These are phyloP conservation scores for Lates calcarifer DNA, from an alignment of 2,113 vertebrate species.

Conservation along the genomic window DNA sequence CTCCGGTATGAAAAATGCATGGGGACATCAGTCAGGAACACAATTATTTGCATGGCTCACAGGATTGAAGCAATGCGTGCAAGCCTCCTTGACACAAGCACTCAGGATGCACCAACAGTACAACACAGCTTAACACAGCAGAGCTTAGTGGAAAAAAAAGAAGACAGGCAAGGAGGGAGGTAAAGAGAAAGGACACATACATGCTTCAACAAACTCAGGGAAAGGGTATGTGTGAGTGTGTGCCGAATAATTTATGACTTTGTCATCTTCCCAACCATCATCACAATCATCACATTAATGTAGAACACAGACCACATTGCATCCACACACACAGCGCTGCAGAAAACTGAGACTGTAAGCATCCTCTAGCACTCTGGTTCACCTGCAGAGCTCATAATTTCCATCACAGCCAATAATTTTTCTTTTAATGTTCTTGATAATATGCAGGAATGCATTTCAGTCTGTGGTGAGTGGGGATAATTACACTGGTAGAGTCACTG, in stretches of 20 bases:
- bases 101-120: constrained; percentile 51
- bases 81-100: constrained; percentile 65
- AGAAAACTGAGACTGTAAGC: constrained; percentile 13
- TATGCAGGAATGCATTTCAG: constrained; percentile 48
- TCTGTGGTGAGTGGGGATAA: constrained; percentile 40
- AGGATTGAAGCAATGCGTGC: constrained; percentile 60
- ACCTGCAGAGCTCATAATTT: constrained; percentile 40
- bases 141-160: constrained; percentile 38
- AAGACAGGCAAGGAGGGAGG: constrained; percentile 13
- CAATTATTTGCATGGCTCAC: constrained; percentile 79
- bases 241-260: constrained; percentile 51
- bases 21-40: constrained; percentile 74
- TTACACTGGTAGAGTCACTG: constrained; percentile 33
- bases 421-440: constrained; percentile 39
- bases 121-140: constrained; percentile 57
- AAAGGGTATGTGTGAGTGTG: constrained; percentile 9
- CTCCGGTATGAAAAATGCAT: constrained; percentile 81
- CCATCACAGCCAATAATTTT: constrained; percentile 32
- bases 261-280: constrained; percentile 33
- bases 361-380: constrained; percentile 5
- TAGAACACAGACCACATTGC: constrained; percentile 20
- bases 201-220: constrained; percentile 31
- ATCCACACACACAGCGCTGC: not conserved
- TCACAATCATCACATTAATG: constrained; percentile 31
- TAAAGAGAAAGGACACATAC: constrained; percentile 14